phyloP scores from a whole-genome alignment of 2,113 vertebrate genomes.

The Suricata suricatta region DNA sequence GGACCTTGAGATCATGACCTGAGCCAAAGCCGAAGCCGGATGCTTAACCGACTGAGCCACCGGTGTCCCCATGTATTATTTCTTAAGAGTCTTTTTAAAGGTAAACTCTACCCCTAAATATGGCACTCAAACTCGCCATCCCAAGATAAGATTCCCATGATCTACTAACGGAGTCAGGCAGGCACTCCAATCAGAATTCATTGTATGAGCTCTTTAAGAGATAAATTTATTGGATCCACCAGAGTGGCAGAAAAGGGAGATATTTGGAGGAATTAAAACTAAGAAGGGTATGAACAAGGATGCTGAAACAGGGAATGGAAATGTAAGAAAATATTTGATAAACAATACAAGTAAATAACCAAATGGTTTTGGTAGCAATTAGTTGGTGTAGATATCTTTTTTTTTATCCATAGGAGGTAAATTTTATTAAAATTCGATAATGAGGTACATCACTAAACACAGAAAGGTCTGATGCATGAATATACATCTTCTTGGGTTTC shows the following conservation, averaged over 20 bases:
- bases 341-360: not conserved
- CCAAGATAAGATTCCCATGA: not conserved
- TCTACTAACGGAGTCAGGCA: not conserved
- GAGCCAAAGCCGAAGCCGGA: too few relatives aligned
- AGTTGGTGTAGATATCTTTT: not conserved
- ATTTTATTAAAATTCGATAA: not conserved
- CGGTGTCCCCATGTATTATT: not conserved
- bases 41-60: too few relatives aligned
- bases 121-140: not conserved
- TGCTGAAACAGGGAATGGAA: not conserved
- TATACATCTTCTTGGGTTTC: too few relatives aligned
- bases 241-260: not conserved
- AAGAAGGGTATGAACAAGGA: not conserved
- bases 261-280: not conserved
- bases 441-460: not conserved
- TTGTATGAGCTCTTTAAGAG: not conserved
- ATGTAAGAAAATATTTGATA: not conserved
- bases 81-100: not conserved
- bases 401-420: not conserved
- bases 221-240: not conserved
- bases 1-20: too few relatives aligned
- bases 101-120: not conserved
- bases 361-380: not conserved
- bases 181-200: not conserved
- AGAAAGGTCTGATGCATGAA: not conserved